These are phyloP conservation scores for Caenorhabditis sp. DNA, from an alignment of 2,888 invertebrate species.

Conservation along the genomic window DNA sequence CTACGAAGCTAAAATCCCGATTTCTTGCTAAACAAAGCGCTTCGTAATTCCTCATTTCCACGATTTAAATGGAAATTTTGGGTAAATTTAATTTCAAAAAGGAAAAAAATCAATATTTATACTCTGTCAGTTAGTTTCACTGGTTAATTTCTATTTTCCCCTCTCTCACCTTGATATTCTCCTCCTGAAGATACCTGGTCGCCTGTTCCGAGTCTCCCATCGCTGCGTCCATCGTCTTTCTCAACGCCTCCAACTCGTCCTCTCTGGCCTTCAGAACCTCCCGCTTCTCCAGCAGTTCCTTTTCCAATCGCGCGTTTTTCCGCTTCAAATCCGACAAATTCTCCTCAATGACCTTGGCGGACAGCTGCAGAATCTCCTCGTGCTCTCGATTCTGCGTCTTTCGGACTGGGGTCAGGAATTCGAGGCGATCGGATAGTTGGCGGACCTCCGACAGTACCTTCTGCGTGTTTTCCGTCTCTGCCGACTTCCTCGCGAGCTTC, in stretches of 20 bases:
- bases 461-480: slow-evolving; percentile 23
- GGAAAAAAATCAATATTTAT: too few relatives aligned
- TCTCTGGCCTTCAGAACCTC: slow-evolving; percentile 19
- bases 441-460: slow-evolving; percentile 50
- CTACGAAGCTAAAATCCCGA: too few relatives aligned
- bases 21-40: too few relatives aligned
- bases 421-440: slow-evolving; percentile 31
- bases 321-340: slow-evolving; percentile 32
- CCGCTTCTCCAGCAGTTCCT: slow-evolving; percentile 39
- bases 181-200: slow-evolving; percentile 58
- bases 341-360: slow-evolving; percentile 51
- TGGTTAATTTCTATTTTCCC: background rate
- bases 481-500: background rate
- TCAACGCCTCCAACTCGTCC: slow-evolving; percentile 85
- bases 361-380: slow-evolving; percentile 42
- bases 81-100: too few relatives aligned
- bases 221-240: slow-evolving; percentile 84
- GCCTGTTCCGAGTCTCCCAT: slow-evolving; percentile 61
- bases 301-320: slow-evolving; percentile 27
- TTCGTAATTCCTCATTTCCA: too few relatives aligned
- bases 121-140: too few relatives aligned
- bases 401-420: slow-evolving; percentile 48
- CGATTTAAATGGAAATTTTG: too few relatives aligned
- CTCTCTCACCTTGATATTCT: slow-evolving; percentile 61
- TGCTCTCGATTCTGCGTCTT: slow-evolving; percentile 17